Conservation (phyloP, 1,140 invertebrate species). For the Apis mellifera region Amel_HAv3.1 CM009931.2:18777501-18778000, state of each 20-base stretch:
- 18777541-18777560: neutral
- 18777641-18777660: neutral
- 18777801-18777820: constrained; percentile 62
- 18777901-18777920: constrained; percentile 2
- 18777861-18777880: constrained; percentile 45
- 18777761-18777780: constrained; percentile 72
- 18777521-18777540: neutral
- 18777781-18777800: constrained; percentile 66
- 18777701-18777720: constrained; percentile 75
- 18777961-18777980: constrained; percentile 69
- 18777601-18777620: neutral
- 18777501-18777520: too few relatives aligned
- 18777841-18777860: constrained; percentile 35
- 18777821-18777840: constrained; percentile 30
- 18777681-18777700: constrained; percentile 35
- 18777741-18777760: constrained; percentile 75
- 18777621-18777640: neutral
- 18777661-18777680: constrained; percentile 11
- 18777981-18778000: constrained; percentile 57
- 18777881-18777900: constrained; percentile 7
- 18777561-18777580: too few relatives aligned
- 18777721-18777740: constrained; percentile 77
- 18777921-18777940: constrained; percentile 44
- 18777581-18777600: neutral
- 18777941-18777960: constrained; percentile 53